These are phyloP conservation scores for Pseudocheirus occidentalis DNA, from an alignment of 2,797 vertebrate species.

Conservation along the genomic window DNA sequence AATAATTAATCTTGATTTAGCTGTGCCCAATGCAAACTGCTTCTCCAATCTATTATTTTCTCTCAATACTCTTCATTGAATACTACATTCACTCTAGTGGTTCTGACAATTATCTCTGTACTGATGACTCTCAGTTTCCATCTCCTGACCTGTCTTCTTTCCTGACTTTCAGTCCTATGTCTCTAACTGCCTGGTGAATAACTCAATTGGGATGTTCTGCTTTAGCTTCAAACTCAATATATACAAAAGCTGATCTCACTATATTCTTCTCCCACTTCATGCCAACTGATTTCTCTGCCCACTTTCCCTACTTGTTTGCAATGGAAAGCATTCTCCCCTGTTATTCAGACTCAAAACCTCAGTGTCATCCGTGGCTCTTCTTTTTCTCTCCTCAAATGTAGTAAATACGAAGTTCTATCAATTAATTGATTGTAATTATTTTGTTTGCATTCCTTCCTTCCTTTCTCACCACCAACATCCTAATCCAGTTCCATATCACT, in stretches of 20 bases:
- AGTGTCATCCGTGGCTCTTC: background rate
- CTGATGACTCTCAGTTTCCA: background rate
- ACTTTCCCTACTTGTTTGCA: background rate
- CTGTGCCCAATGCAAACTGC: background rate
- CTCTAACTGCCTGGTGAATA: background rate
- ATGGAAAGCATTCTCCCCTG: background rate
- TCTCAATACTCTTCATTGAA: background rate
- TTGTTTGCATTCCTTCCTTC: background rate
- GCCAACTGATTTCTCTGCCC: background rate
- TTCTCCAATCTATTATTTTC: background rate
- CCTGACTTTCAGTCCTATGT: background rate
- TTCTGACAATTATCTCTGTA: background rate
- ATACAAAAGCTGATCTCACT: background rate
- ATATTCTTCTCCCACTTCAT: background rate
- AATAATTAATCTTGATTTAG: background rate
- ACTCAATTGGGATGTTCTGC: background rate
- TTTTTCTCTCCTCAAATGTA: background rate
- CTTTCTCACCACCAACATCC: background rate
- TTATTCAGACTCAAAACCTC: background rate
- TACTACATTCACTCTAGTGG: background rate
- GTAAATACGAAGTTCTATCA: background rate
- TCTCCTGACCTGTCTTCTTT: background rate
- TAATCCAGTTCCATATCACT: background rate
- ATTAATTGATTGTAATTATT: background rate
- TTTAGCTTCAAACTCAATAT: background rate